These are phyloP conservation scores for Dendrolimus kikuchii DNA, from an alignment of 1,140 invertebrate species.

Conservation along the genomic window DNA sequence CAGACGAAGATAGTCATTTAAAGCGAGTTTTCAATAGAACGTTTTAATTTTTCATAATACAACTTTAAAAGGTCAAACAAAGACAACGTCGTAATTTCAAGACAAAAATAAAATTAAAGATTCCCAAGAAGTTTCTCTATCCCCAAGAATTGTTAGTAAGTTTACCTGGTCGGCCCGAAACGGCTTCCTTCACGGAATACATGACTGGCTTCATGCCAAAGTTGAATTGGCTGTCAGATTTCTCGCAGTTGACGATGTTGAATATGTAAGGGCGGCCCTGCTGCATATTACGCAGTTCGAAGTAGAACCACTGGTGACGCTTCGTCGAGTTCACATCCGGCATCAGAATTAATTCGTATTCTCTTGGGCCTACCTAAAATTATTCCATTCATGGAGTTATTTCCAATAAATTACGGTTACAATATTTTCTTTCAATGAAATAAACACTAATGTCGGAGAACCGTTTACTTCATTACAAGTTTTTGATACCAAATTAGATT, in stretches of 20 bases:
- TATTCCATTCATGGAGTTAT: constrained; percentile 7
- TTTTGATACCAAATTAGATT: no score
- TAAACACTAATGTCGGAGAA: no score
- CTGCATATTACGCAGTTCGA: constrained; percentile 89
- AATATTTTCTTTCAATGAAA: background rate
- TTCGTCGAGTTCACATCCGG: constrained; percentile 88
- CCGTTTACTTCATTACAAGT: no score
- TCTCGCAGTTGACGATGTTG: constrained; percentile 94
- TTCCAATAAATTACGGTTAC: background rate
- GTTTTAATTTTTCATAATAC: no score
- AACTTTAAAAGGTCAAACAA: no score
- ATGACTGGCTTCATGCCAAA: constrained; percentile 95
- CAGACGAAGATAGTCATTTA: no score
- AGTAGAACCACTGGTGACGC: constrained; percentile 95
- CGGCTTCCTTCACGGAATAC: constrained; percentile 85
- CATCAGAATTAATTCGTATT: constrained; percentile 91
- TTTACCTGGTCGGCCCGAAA: constrained; percentile 74
- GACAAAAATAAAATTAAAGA: no score
- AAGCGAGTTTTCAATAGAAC: no score
- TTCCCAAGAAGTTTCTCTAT: no score
- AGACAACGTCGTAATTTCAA: no score
- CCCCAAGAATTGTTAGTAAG: background rate
- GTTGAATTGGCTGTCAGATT: constrained; percentile 92
- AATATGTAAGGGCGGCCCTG: constrained; percentile 83
- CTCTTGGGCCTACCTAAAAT: constrained; percentile 77